Base-by-base conservation (phyloP, 2,888 invertebrate genomes). In the Litoditis marina region DNA sequence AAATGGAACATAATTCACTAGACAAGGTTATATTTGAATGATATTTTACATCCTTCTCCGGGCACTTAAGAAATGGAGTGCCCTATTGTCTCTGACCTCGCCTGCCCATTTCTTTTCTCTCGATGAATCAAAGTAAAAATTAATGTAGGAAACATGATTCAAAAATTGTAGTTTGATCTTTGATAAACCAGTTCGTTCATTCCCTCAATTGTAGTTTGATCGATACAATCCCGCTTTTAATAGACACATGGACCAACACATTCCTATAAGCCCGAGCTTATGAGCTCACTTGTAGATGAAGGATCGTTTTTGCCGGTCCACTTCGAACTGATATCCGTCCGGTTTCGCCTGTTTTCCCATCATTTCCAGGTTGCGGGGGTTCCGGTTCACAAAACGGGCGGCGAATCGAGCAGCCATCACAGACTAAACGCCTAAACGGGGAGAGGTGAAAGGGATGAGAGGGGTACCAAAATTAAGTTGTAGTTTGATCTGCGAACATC, bases 331-430 rank as follows among this genome's bases (percentile, higher is more conserved):
- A 62, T 73, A 82, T 25, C 81, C 81, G 22, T 62, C 63, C 13
- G 73, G 78, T 39, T 60, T 70, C 13, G 67, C 60, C 34, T 77
- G 68, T 27, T 78, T 55, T 3, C 73, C 65, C 53, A 77, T 47
- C 52, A 74, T 55, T 55, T 81, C 80, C 54, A 78, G 68, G 64
- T 82, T 82, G 7, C 81, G 65, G 6, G 76, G 76, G 47, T 76
- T 76, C 34, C 71, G 67, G 55, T 76, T 76, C 6, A 72, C 52
- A 13, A 70, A 68, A 8, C 34, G 25, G 16, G 53, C 51, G 7
- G 62, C 65, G 39, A 68, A 71, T 57, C 57, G 54, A 36, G 66
- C 13, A 1, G 65, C 55, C 69, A 68, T 69, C 30, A 54, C 16
- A 52, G 31, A 44, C n/a, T n/a, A n/a, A n/a, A n/a, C n/a, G n/a